phyloP scores from a whole-genome alignment of 2,113 vertebrate genomes.

The Burhinus oedicnemus region DNA sequence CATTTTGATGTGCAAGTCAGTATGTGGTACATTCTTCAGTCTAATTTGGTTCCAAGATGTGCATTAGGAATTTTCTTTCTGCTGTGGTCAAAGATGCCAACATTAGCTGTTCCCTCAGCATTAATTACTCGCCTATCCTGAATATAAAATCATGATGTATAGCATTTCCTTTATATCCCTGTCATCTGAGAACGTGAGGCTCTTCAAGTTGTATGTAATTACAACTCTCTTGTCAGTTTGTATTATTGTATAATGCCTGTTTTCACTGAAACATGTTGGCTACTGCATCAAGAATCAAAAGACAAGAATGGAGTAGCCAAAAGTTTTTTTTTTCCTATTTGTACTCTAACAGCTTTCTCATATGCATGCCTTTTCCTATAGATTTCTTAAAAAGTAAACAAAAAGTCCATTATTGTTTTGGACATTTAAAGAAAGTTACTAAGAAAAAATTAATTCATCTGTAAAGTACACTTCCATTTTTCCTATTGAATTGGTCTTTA shows the following conservation, averaged over 20 bases:
- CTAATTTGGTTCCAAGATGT: not conserved
- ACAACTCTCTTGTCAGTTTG: not conserved
- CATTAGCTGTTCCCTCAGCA: not conserved
- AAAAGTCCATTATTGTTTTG: not conserved
- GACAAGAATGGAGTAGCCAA: not conserved
- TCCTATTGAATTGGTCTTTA: not conserved
- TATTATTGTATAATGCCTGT: not conserved
- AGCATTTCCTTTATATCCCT: not conserved
- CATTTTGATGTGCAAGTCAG: not conserved
- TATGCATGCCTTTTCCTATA: not conserved
- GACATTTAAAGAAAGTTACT: not conserved
- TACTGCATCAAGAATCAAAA: not conserved
- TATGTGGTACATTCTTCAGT: not conserved
- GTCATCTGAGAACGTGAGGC: not conserved
- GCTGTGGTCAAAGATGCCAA: not conserved
- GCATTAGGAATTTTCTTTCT: not conserved
- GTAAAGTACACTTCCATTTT: not conserved
- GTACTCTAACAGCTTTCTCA: not conserved
- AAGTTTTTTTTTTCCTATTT: not conserved
- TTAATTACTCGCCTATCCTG: not conserved
- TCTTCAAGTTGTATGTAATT: not conserved
- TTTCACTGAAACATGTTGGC: not conserved
- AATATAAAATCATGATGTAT: not conserved
- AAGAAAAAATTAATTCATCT: not conserved
- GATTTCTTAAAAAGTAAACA: not conserved